These are phyloP conservation scores for Siniperca undulata DNA, from an alignment of 2,797 vertebrate species.

Conservation along the genomic window DNA sequence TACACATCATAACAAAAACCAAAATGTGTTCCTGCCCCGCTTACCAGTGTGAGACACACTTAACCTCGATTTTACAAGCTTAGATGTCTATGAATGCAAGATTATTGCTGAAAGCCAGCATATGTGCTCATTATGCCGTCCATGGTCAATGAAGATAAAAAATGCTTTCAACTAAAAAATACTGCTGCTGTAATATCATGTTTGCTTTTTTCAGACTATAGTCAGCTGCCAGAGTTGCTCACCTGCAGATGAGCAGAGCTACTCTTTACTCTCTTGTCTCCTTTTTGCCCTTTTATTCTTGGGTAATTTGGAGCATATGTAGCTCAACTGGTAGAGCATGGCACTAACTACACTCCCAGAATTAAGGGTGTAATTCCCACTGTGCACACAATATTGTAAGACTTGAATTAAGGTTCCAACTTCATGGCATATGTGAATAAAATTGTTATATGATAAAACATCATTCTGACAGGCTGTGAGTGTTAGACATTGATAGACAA, in stretches of 20 bases:
- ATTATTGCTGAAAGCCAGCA: constrained; percentile 28
- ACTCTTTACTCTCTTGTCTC: neutral
- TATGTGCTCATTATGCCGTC: constrained; percentile 9
- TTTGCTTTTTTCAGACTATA: neutral
- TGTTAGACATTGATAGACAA: constrained; percentile 19
- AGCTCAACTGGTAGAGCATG: neutral
- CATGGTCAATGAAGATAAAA: constrained; percentile 14
- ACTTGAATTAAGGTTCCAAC: constrained; percentile 1
- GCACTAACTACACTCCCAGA: neutral
- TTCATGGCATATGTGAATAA: neutral
- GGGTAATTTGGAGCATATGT: constrained; percentile 6
- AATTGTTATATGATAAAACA: constrained; percentile 22
- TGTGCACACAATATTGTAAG: neutral
- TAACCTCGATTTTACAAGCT: constrained; percentile 32
- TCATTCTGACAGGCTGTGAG: constrained; percentile 11
- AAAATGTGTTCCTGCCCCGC: neutral
- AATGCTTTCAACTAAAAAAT: neutral
- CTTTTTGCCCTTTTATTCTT: neutral
- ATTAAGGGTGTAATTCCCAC: constrained; percentile 4
- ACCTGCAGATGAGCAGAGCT: constrained; percentile 12
- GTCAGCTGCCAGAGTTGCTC: neutral
- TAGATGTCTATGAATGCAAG: constrained; percentile 18
- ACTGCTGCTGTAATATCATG: neutral
- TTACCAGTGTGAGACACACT: constrained; percentile 4
- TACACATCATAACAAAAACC: neutral